phyloP scores from a whole-genome alignment of 2,797 vertebrate species.

The Catharus ustulatus region DNA sequence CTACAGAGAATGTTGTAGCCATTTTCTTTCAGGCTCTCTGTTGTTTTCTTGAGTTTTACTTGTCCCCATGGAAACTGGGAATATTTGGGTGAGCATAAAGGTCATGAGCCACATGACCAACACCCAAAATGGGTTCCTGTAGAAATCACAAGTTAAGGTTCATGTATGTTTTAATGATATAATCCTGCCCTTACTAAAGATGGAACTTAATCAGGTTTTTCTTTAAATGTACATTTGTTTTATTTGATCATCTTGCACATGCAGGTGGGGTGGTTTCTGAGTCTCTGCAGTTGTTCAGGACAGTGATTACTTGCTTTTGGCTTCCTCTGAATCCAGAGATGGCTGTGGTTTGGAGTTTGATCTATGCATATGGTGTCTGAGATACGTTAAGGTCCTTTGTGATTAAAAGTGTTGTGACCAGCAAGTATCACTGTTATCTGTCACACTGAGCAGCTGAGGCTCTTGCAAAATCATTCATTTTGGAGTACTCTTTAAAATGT shows the following conservation, averaged over 20 bases:
- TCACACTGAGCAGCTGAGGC: background rate
- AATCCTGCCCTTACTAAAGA: background rate
- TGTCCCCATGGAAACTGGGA: background rate
- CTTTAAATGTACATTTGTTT: background rate
- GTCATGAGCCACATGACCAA: background rate
- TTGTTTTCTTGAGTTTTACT: background rate
- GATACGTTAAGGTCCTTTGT: background rate
- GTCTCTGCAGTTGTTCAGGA: background rate
- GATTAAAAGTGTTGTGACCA: background rate
- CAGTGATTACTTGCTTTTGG: background rate
- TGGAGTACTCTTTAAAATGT: background rate
- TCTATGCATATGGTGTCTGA: background rate
- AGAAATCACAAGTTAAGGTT: background rate
- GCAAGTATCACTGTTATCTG: constrained; percentile 5
- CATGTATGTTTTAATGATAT: background rate
- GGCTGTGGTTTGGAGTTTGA: background rate
- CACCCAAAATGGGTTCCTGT: background rate
- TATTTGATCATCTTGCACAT: background rate
- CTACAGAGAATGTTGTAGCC: background rate
- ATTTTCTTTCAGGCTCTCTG: background rate
- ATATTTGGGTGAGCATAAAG: background rate
- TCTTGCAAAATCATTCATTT: background rate
- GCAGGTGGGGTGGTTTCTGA: background rate
- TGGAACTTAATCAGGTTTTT: background rate
- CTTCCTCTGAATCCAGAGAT: background rate